Conservation (phyloP, 2,113 vertebrate species). For the Charina bottae region DNA sequence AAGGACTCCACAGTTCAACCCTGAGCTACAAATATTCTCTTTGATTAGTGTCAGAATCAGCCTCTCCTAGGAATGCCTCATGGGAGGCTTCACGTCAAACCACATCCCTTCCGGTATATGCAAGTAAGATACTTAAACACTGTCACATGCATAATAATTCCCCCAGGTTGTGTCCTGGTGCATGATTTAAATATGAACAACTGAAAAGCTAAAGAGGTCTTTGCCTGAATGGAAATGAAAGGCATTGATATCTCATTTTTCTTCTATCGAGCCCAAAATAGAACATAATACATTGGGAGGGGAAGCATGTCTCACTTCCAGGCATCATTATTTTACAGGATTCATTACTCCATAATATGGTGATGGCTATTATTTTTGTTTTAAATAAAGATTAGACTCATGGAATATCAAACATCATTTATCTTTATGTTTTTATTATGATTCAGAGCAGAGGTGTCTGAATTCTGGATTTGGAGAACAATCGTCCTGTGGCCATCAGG, state of each 20-base stretch:
- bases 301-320: neutral
- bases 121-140: neutral
- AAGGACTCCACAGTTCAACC: too few relatives aligned
- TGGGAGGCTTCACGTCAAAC: neutral
- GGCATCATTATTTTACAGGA: too few relatives aligned
- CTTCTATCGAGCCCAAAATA: neutral
- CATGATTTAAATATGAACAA: neutral
- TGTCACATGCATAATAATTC: neutral
- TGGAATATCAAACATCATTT: too few relatives aligned
- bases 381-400: too few relatives aligned
- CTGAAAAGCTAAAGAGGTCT: neutral
- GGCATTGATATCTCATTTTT: neutral
- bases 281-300: neutral
- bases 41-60: neutral
- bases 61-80: neutral
- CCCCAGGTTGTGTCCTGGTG: neutral
- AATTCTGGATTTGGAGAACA: too few relatives aligned
- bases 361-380: too few relatives aligned
- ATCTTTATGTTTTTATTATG: too few relatives aligned
- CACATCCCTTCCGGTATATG: neutral
- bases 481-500: too few relatives aligned
- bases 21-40: too few relatives aligned
- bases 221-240: neutral
- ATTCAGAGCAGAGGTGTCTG: too few relatives aligned
- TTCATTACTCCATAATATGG: too few relatives aligned